Base-by-base conservation (phyloP, 1,140 invertebrate species). In the Melanaphis sacchari region DNA sequence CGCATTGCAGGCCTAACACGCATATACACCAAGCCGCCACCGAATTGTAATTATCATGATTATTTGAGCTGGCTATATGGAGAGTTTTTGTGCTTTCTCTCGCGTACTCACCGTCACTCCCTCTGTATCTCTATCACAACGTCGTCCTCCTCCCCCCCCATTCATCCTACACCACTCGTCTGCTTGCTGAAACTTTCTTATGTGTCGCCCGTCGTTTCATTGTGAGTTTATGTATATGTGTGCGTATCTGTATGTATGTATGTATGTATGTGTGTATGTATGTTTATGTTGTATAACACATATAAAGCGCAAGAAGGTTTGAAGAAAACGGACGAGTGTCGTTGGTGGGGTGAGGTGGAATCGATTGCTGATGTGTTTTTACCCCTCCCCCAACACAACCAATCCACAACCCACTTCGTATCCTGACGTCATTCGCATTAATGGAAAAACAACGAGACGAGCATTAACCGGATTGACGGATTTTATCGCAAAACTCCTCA, bases 361-460 rank as follows among this genome's bases (percentile, higher is more conserved):
- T 93, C 91, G 76, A 93, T 93, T 93, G 91, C 76, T 92, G 81
- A 93, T 93, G 66, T 93, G 81, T 93, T 85, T 85, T 92, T 76
- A 76, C 59, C n/a, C 11, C 76, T 7, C 4, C 40, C 24, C 9
- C 88, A 4, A 18, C 24, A 3, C 22, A 59, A 49, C 22, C 38
- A 26, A 90, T 84, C 21, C 22, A 8, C 82, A 84, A 8, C 87
- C 22, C 88, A 31, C 21, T 52, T n/a, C 49, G 18, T 31, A 24
- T 49, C 38, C 89, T 66, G 89, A 92, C 90, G 90, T 82, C 90
- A 92, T 76, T 82, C 90, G 43, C 76, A 82, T 92, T 92, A 82
- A 92, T 92, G 90, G 90, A 92, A 90, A 90, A 90, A 90, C 89
- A 59, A 66, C 89, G 89, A 66, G 89, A 31, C 89, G 38, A 41